Evolutionary conservation across 1,140 invertebrate species (phyloP), one percentile per base, ranked within the genome.

Genomic region (Drosophila quadrilineata): DNA sequence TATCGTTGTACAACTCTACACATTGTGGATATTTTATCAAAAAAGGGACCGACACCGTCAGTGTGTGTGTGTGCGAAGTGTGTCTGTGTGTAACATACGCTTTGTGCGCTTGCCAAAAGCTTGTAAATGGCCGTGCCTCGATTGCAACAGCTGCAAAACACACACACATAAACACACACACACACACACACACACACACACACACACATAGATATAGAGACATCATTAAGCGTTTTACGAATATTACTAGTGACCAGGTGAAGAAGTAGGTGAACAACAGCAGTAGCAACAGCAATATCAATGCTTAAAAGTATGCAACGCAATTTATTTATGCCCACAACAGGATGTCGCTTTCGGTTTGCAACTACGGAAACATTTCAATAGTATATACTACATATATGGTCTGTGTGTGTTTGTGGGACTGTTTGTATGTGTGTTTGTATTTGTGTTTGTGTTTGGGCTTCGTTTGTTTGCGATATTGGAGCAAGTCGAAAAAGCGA

Each of bases 291-390:
- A n/a, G n/a, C n/a, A n/a, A n/a, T n/a, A n/a, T n/a, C n/a, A n/a
- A n/a, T n/a, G n/a, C 70, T 45, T 68, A 60, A 71, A 84, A 77
- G 65, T 84, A 84, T 73, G 70, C 57, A 67, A 48, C 54, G 71
- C 45, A 85, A 85, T 84, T 85, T 82, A 82, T 82, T 69, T 77
- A 74, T 62, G 60, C 57, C 58, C 53, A 59, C 56, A 57, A 57
- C 60, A 82, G 79, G 79, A 79, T 77, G 62, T 64, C 56, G 63
- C 58, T 43, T 52, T 67, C 71, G 72, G 76, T 82, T 80, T 82
- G 75, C 35, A 70, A 36, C 38, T 40, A 24, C 76, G 76, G 50
- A 75, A 82, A 54, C 36, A 63, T 62, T 62, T 52, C 33, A n/a
- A n/a, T n/a, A n/a, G n/a, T n/a, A n/a, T n/a, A n/a, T 17, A 21